Conservation (phyloP, 2,888 invertebrate genomes). For the Campaea margaritaria region DNA sequence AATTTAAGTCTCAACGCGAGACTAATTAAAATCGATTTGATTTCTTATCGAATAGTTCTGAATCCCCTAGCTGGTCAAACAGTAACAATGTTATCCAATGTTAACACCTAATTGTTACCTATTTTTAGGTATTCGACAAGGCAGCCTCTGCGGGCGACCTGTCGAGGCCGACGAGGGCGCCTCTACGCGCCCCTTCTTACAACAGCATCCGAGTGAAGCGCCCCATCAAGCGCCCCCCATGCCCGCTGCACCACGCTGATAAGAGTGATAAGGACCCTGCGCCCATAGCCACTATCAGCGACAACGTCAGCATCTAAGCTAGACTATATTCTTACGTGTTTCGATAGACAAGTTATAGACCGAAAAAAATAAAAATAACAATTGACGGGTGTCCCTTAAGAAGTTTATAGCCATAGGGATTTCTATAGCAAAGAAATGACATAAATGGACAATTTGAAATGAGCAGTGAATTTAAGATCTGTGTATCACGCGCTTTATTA, state of each 20-base stretch:
- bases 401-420: too few relatives aligned
- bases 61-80: too few relatives aligned
- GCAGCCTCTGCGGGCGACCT: conserved; percentile 62
- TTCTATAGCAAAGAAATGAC: background rate
- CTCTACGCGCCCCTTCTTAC: conserved; percentile 37
- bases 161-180: conserved; percentile 47
- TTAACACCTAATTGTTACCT: background rate
- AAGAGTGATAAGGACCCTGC: conserved; percentile 43
- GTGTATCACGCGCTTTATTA: too few relatives aligned
- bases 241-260: conserved; percentile 67
- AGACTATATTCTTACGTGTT: background rate
- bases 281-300: conserved; percentile 72
- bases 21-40: too few relatives aligned
- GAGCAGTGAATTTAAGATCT: too few relatives aligned
- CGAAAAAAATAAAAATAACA: background rate
- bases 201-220: conserved; percentile 44
- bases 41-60: too few relatives aligned
- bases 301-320: conserved; percentile 74
- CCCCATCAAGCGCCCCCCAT: conserved; percentile 56
- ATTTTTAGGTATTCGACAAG: conserved; percentile 67
- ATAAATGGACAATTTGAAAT: too few relatives aligned
- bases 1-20: too few relatives aligned
- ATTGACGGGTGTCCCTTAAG: background rate
- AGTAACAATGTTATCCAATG: too few relatives aligned
- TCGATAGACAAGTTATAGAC: too few relatives aligned